Percentiles rank a stretch among this genome's conserved stretches.
phyloP scores from a whole-genome alignment of 2,113 vertebrate genomes.

The Leptobrachium ailaonicum region DNA sequence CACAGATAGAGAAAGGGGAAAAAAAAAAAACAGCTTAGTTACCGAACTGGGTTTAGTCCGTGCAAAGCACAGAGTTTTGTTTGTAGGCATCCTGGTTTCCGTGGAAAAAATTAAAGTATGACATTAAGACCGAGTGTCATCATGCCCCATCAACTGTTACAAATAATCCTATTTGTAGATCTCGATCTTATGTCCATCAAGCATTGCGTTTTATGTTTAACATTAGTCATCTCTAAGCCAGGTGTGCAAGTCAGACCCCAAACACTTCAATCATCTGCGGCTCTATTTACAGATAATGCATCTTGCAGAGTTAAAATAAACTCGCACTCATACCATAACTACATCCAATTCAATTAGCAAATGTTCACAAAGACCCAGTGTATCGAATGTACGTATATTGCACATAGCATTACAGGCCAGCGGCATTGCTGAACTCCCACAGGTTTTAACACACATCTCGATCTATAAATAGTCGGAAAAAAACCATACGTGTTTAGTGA shows the following conservation, averaged over 20 bases:
- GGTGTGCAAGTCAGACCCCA: constrained; percentile 34
- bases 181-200: constrained; percentile 34
- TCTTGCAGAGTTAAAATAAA: constrained; percentile 38
- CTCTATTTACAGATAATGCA: constrained; percentile 39
- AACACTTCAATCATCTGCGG: constrained; percentile 32
- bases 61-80: constrained; percentile 6
- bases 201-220: constrained; percentile 35
- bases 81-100: constrained; percentile 12
- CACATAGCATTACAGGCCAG: constrained; percentile 4
- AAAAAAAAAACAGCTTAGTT: too few relatives aligned
- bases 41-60: too few relatives aligned
- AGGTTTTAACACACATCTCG: too few relatives aligned
- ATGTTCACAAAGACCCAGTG: constrained; percentile 23
- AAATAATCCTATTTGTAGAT: constrained; percentile 41
- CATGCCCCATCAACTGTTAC: constrained; percentile 40
- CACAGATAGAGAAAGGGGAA: too few relatives aligned
- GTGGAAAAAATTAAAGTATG: constrained; percentile 7
- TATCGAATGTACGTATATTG: constrained; percentile 21
- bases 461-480: too few relatives aligned
- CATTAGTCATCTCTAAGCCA: constrained; percentile 33
- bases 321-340: background rate
- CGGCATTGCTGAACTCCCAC: too few relatives aligned
- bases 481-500: too few relatives aligned
- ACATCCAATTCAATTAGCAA: constrained; percentile 16
- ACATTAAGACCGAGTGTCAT: constrained; percentile 10